Conservation (phyloP, 2,797 vertebrate species). For the Phoeniculus purpureus region DNA sequence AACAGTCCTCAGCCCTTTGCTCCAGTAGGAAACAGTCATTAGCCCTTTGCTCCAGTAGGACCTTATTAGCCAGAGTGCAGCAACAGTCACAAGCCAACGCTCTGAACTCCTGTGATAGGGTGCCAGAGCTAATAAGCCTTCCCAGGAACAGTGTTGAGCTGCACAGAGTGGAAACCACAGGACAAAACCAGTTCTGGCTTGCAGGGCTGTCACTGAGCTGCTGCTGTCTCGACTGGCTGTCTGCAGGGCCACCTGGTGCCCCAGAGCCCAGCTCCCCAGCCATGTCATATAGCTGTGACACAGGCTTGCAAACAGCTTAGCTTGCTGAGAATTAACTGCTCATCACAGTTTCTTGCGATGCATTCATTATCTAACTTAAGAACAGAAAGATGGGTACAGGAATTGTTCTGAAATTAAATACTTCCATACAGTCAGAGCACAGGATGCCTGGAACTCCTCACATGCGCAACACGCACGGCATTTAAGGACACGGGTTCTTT, state of each 20-base stretch:
- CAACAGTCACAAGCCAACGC: fast-evolving
- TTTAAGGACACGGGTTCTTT: background rate
- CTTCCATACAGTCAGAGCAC: background rate
- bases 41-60: fast-evolving
- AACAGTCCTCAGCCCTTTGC: fast-evolving
- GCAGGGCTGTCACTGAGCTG: fast-evolving
- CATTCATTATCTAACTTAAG: fast-evolving
- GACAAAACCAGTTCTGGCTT: background rate
- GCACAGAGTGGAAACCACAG: fast-evolving
- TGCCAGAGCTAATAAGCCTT: background rate
- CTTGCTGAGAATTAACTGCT: background rate
- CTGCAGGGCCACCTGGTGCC: slow-evolving; percentile 26
- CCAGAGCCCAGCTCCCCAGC: background rate
- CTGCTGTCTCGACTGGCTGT: background rate
- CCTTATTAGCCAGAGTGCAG: fast-evolving
- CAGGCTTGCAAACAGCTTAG: background rate
- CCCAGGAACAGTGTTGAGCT: background rate
- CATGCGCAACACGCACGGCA: fast-evolving
- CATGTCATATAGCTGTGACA: fast-evolving
- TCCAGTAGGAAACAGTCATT: background rate
- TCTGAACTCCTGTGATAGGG: fast-evolving
- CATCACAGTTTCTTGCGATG: fast-evolving
- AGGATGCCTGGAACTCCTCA: background rate
- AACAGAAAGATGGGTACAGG: too few species aligned
- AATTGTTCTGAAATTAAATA: background rate